Percentiles rank a stretch among this genome's conserved stretches.
phyloP scores from a whole-genome alignment of 2,113 vertebrate species.

The Danio rerio region GRCz12tu NC_133176.1:41915501-41916000 shows the following conservation, averaged over 20 bases:
- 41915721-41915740: conserved; percentile 43
- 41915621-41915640: conserved; percentile 92
- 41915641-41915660: conserved; percentile 91
- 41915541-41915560: conserved; percentile 34
- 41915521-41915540: neutral
- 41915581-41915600: neutral
- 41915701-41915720: conserved; percentile 59
- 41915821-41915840: no score
- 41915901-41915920: no score
- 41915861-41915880: neutral
- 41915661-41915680: conserved; percentile 82
- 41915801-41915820: neutral
- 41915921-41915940: no score
- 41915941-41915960: neutral
- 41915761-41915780: neutral
- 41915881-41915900: no score
- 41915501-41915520: neutral
- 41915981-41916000: neutral
- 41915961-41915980: neutral
- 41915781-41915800: conserved; percentile 1
- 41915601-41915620: conserved; percentile 20
- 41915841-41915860: neutral
- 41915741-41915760: conserved; percentile 16
- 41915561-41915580: conserved; percentile 3
- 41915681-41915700: conserved; percentile 65